Conservation (phyloP, 2,113 vertebrate genomes). For the Oreochromis tanganicae region DNA sequence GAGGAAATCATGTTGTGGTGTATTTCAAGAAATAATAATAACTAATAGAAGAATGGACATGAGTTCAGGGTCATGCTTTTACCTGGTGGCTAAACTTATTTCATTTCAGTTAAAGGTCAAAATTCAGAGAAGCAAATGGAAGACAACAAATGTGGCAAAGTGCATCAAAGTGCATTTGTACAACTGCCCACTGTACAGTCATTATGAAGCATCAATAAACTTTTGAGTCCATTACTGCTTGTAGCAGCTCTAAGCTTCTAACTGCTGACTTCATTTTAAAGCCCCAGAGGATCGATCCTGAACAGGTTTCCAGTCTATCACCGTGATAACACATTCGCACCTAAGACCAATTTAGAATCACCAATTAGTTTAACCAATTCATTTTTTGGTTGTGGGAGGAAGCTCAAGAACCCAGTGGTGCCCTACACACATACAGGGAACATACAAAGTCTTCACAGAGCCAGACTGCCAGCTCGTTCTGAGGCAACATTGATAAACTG, state of each 20-base stretch:
- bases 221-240: neutral
- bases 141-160: neutral
- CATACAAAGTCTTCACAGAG: neutral
- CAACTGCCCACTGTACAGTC: neutral
- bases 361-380: neutral
- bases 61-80: neutral
- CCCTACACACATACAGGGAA: neutral
- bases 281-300: neutral
- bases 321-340: neutral
- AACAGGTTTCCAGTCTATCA: neutral
- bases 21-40: neutral
- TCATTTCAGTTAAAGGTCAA: neutral
- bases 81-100: neutral
- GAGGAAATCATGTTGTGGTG: neutral
- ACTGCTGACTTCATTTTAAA: neutral
- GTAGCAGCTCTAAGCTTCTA: neutral
- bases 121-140: neutral
- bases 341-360: neutral
- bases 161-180: neutral
- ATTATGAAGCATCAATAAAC: neutral
- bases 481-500: no score
- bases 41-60: neutral
- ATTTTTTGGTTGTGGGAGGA: neutral
- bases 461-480: no score
- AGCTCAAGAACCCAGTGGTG: neutral